A percentile compares a stretch with the other conserved stretches of the same genome.
These are phyloP conservation scores for Eristalis tenax DNA, from an alignment of 2,888 invertebrate species.

Conservation along the genomic window DNA sequence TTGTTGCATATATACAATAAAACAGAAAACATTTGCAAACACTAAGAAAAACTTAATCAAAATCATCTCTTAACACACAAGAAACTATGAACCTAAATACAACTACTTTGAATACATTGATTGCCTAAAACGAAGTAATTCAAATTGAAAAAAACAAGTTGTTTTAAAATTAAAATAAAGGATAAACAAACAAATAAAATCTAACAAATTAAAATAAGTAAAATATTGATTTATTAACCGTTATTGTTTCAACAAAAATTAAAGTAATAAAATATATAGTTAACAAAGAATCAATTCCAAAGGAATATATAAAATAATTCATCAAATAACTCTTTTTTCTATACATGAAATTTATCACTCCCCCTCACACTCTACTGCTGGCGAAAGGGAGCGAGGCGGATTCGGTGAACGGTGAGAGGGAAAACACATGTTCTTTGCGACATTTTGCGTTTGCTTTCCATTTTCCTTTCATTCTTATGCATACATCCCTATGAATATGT, in stretches of 20 bases:
- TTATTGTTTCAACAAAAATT: conserved; percentile 25
- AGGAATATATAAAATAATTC: conserved; percentile 40
- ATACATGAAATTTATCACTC: conserved; percentile 6
- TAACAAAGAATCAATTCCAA: conserved; percentile 23
- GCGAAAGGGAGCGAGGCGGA: background rate
- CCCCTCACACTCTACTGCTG: background rate
- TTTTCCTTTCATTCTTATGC: background rate
- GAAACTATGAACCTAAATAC: conserved; percentile 26
- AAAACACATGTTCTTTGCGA: background rate
- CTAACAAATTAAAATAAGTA: conserved; percentile 55
- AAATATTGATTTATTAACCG: conserved; percentile 36
- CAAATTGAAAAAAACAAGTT: conserved; percentile 23
- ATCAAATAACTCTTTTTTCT: conserved; percentile 27
- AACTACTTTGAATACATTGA: conserved; percentile 27
- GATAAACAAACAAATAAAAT: conserved; percentile 17
- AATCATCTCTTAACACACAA: conserved; percentile 51
- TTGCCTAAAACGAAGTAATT: conserved; percentile 4
- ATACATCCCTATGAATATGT: conserved; percentile 8
- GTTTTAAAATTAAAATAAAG: background rate
- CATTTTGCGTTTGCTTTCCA: conserved; percentile 6
- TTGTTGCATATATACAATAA: conserved; percentile 64
- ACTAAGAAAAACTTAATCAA: conserved; percentile 35
- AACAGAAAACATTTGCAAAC: conserved; percentile 18
- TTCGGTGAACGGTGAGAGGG: background rate
- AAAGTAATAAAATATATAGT: conserved; percentile 37